A percentile compares a stretch with the other conserved stretches of the same genome.
Evolutionary conservation across 2,888 invertebrate genomes (phyloP).

Genomic region (Oconnorella tubifera): DNA sequence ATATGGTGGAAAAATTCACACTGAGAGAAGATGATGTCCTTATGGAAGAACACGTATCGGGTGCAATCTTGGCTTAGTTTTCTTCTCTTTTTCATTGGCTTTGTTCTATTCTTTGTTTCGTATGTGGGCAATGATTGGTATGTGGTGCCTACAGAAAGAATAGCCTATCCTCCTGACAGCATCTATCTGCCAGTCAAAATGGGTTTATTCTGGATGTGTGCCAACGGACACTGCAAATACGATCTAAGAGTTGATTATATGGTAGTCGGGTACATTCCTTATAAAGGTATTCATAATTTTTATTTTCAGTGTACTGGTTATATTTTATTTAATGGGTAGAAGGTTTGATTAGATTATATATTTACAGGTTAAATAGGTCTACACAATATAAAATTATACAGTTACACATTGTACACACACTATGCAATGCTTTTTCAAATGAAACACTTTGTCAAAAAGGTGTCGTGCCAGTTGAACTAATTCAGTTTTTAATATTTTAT

Average conservation of each 20-base stretch:
- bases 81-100: conserved; percentile 17
- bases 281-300: no score
- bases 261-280: conserved; percentile 21
- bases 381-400: no score
- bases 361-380: background rate
- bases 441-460: no score
- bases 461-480: no score
- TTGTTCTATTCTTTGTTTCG: conserved; percentile 21
- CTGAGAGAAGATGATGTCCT: no score
- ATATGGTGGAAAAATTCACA: no score
- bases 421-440: no score
- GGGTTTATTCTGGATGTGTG: conserved; percentile 27
- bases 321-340: no score
- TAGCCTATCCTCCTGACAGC: conserved; percentile 13
- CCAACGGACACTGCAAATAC: conserved; percentile 17
- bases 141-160: conserved; percentile 11
- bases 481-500: no score
- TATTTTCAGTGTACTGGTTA: no score
- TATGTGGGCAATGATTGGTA: conserved; percentile 23
- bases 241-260: conserved; percentile 24
- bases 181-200: conserved; percentile 14
- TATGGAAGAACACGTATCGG: no score
- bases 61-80: conserved; percentile 15
- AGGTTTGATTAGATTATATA: background rate
- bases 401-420: no score